Evolutionary conservation across 2,113 vertebrate species (phyloP).

Genomic region (Limanda limanda): DNA sequence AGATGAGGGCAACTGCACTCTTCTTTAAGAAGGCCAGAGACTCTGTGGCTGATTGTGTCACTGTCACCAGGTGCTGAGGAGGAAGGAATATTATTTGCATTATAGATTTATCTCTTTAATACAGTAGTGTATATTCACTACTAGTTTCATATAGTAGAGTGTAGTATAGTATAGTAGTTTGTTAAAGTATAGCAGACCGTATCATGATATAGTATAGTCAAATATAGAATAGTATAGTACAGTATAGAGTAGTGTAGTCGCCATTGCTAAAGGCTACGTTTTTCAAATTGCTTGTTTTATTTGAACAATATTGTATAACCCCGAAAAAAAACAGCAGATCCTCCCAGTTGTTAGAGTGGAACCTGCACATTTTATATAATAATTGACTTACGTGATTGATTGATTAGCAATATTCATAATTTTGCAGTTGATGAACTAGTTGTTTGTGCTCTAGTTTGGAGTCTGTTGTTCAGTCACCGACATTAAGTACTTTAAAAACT

Average conservation of each 20-base stretch:
- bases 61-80: background rate
- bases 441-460: too few species aligned
- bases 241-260: background rate
- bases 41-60: background rate
- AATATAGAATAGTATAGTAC: background rate
- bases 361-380: background rate
- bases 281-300: background rate
- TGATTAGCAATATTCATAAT: too few species aligned
- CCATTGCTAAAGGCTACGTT: too few species aligned
- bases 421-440: too few species aligned
- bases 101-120: background rate
- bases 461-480: background rate
- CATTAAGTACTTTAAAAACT: background rate
- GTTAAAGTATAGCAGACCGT: background rate
- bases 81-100: background rate
- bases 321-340: too few species aligned
- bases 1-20: conserved; percentile 25
- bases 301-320: too few species aligned
- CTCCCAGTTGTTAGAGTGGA: background rate
- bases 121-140: too few species aligned
- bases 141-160: background rate
- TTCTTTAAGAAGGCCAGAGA: conserved; percentile 5
- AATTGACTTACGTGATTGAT: too few species aligned
- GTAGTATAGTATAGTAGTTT: background rate
- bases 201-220: background rate